A percentile compares a stretch with the other conserved stretches of the same genome.
Evolutionary conservation across 1,140 invertebrate genomes (phyloP).

Genomic region (Pseudoatta argentina): DNA sequence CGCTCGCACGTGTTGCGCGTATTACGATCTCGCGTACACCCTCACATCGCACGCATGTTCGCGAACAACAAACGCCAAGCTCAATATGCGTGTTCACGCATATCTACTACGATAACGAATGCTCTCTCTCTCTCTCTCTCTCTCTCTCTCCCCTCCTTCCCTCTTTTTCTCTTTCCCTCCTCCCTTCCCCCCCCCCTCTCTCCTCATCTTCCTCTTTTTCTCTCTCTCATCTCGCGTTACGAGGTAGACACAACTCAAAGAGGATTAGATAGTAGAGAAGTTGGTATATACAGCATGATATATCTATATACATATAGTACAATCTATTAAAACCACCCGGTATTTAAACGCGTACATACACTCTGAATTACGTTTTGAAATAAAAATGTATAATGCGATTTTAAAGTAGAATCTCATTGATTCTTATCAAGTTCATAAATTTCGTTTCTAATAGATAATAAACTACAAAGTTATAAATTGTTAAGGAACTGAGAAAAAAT

Average conservation of each 20-base stretch:
- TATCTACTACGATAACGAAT: slow-evolving; percentile 62
- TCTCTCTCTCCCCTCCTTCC: background rate
- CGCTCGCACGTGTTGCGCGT: slow-evolving; percentile 68
- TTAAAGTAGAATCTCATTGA: background rate
- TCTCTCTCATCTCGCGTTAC: slow-evolving; percentile 37
- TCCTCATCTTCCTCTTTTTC: background rate
- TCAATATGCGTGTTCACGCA: slow-evolving; percentile 71
- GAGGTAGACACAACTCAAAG: slow-evolving; percentile 49
- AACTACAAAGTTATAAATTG: background rate
- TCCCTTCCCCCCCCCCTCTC: background rate
- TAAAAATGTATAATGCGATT: background rate
- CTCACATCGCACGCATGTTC: slow-evolving; percentile 68
- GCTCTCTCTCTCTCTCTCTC: slow-evolving; percentile 1
- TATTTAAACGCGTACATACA: background rate
- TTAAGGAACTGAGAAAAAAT: background rate
- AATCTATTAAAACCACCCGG: slow-evolving; percentile 23
- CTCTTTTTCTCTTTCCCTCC: background rate
- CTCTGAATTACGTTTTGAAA: background rate
- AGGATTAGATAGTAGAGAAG: slow-evolving; percentile 55
- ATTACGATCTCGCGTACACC: slow-evolving; percentile 62
- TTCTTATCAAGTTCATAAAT: slow-evolving; percentile 3
- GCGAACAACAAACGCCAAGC: slow-evolving; percentile 56
- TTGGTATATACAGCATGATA: background rate
- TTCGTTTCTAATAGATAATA: background rate
- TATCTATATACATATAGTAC: background rate